Evolutionary conservation across 2,797 vertebrate species (phyloP).

Genomic region (Coccyzus lansbergi): DNA sequence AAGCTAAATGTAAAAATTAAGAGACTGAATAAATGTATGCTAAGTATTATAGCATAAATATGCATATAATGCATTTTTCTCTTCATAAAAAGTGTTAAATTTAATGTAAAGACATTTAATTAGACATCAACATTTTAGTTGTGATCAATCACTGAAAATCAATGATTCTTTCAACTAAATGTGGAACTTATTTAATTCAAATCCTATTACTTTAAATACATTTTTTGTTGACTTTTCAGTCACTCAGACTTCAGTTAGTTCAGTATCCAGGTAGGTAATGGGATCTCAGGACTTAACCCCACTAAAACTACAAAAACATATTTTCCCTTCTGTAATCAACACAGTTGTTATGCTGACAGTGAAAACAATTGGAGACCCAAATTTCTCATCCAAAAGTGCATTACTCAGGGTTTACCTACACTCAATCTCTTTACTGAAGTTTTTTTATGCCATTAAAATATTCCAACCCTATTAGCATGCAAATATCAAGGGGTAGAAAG

Average conservation of each 20-base stretch:
- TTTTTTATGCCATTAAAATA: conserved; percentile 28
- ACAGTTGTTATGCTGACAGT: neutral
- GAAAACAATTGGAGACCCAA: neutral
- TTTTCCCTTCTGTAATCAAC: neutral
- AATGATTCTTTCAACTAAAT: conserved; percentile 1
- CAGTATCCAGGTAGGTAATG: neutral
- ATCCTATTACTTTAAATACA: conserved; percentile 24
- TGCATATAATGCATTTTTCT: conserved; percentile 51
- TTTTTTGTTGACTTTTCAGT: conserved; percentile 26
- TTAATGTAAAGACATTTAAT: conserved; percentile 46
- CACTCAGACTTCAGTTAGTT: neutral
- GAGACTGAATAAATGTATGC: conserved; percentile 62
- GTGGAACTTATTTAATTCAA: conserved; percentile 11
- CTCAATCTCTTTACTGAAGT: neutral
- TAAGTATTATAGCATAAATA: conserved; percentile 63
- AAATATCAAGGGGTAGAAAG: conserved; percentile 47
- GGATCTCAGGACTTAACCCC: neutral
- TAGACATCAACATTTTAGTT: conserved; percentile 24
- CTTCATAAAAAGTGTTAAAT: neutral
- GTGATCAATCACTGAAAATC: conserved; percentile 9
- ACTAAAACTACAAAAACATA: neutral
- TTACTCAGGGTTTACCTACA: neutral
- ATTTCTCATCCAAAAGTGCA: conserved; percentile 12
- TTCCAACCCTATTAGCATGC: conserved; percentile 57
- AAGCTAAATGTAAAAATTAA: conserved; percentile 66